phyloP scores from a whole-genome alignment of 2,113 vertebrate genomes.

The Sturnira hondurensis region DNA sequence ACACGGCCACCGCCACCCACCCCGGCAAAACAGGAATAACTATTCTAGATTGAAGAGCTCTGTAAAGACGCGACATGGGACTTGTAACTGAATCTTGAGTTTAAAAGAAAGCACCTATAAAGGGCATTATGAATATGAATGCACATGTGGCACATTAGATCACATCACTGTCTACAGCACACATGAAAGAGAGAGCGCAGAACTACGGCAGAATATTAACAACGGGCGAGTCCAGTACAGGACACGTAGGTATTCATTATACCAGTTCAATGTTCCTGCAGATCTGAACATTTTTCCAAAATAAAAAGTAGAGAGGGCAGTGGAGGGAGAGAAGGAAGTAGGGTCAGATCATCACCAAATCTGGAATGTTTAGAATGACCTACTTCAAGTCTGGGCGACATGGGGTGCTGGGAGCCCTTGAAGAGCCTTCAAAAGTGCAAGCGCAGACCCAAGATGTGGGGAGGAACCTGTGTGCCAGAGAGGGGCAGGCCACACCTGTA shows the following conservation, averaged over 20 bases:
- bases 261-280: background rate
- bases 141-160: accelerated
- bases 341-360: background rate
- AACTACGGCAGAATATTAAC: background rate
- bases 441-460: background rate
- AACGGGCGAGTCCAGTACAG: background rate
- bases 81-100: background rate
- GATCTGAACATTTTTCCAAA: background rate
- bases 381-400: accelerated
- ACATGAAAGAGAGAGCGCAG: background rate
- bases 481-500: accelerated
- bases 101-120: background rate
- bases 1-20: background rate
- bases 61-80: background rate
- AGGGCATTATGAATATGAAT: background rate
- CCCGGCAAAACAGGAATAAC: background rate
- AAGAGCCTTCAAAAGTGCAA: background rate
- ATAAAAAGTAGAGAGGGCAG: background rate
- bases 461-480: background rate
- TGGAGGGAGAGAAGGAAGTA: background rate
- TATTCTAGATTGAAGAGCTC: background rate
- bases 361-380: background rate
- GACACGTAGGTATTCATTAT: background rate
- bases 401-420: background rate
- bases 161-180: no score